A percentile compares a stretch with the other conserved stretches of the same genome.
Evolutionary conservation across 2,113 vertebrate species (phyloP).

Genomic region (Taxidea taxus): DNA sequence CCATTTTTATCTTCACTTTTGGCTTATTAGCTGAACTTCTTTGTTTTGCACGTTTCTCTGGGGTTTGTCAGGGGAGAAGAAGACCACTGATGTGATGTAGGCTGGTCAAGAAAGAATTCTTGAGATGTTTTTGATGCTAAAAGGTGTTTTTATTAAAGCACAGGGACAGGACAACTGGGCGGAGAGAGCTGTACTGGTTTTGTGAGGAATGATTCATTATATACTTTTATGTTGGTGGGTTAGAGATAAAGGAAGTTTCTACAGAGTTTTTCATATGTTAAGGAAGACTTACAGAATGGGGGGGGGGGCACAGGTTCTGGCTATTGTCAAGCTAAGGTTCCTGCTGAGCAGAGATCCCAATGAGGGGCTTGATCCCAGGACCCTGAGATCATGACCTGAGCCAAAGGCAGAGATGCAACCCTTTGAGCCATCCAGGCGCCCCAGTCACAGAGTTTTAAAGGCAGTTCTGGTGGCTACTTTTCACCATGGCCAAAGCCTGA

Average conservation of each 20-base stretch:
- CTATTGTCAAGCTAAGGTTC: neutral
- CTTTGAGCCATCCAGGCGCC: too few species aligned
- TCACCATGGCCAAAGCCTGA: neutral
- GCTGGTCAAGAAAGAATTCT: neutral
- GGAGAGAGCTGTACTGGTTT: neutral
- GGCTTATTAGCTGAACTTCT: neutral
- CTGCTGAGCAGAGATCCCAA: too few species aligned
- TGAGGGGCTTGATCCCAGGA: too few species aligned
- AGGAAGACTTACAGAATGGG: neutral
- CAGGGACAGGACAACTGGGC: neutral
- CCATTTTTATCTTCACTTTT: neutral
- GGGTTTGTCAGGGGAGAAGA: neutral
- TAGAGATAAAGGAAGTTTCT: neutral
- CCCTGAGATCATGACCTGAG: too few species aligned
- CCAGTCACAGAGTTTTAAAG: neutral
- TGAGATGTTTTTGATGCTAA: neutral
- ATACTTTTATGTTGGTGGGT: neutral
- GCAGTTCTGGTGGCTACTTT: neutral
- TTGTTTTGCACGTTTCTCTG: neutral
- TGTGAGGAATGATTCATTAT: neutral
- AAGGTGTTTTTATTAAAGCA: neutral
- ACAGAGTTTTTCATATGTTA: neutral
- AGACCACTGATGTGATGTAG: neutral
- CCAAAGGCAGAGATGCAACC: too few species aligned
- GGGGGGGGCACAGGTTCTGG: neutral